Conservation (phyloP, 2,888 invertebrate genomes). For the Sericinus montela region DNA sequence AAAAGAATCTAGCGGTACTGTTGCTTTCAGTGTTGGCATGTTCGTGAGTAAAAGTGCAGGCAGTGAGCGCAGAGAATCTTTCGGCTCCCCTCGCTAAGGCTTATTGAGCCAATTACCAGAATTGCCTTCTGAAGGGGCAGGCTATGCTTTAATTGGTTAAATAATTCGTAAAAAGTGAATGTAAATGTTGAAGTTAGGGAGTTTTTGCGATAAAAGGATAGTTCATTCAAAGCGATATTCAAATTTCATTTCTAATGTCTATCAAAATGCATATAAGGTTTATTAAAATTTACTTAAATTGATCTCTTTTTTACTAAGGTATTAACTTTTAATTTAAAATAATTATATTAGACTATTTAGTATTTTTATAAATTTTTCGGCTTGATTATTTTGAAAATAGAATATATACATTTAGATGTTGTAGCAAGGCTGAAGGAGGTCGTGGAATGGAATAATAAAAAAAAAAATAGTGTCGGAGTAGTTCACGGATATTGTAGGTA, state of each 20-base stretch:
- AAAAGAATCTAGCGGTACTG: too few relatives aligned
- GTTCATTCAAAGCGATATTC: background rate
- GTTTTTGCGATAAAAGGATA: constrained; percentile 32
- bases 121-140: constrained; percentile 60
- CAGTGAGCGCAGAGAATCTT: constrained; percentile 47
- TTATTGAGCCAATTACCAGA: constrained; percentile 67
- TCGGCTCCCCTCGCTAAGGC: constrained; percentile 42
- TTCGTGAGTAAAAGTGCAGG: constrained; percentile 3
- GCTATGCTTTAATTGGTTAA: constrained; percentile 66
- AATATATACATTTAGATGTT: too few relatives aligned
- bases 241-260: too few relatives aligned
- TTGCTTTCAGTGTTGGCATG: background rate
- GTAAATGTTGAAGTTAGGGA: constrained; percentile 34
- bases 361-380: too few relatives aligned
- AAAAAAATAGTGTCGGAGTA: too few relatives aligned
- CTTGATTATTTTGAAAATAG: too few relatives aligned
- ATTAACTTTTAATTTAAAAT: too few relatives aligned
- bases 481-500: too few relatives aligned
- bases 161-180: constrained; percentile 54
- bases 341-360: too few relatives aligned
- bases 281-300: too few relatives aligned
- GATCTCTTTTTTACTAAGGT: background rate
- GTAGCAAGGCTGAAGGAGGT: too few relatives aligned
- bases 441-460: too few relatives aligned
- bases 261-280: background rate